These are phyloP conservation scores for Bhutanitis thaidina DNA, from an alignment of 2,888 invertebrate genomes.

Conservation along the genomic window DNA sequence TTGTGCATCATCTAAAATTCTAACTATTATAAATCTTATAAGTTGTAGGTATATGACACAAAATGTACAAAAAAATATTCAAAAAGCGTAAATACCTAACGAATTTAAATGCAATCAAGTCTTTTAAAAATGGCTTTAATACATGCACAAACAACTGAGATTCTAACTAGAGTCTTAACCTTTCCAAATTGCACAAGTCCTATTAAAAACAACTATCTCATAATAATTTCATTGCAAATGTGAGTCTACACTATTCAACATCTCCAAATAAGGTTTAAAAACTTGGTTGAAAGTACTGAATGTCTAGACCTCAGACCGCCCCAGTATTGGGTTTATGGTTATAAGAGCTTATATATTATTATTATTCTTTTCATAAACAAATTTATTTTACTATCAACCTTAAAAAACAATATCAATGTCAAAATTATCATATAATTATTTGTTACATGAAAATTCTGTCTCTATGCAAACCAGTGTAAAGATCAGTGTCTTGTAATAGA, in stretches of 20 bases:
- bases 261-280: too few species aligned
- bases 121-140: slow-evolving; percentile 36
- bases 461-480: too few species aligned
- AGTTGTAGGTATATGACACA: slow-evolving; percentile 49
- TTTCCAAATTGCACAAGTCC: slow-evolving; percentile 1
- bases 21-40: slow-evolving; percentile 24
- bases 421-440: too few species aligned
- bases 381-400: too few species aligned
- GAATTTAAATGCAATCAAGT: slow-evolving; percentile 54
- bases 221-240: neutral
- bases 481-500: neutral
- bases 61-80: slow-evolving; percentile 37
- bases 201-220: neutral
- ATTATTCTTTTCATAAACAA: too few species aligned
- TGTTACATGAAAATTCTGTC: too few species aligned
- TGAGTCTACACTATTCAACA: neutral
- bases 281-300: too few species aligned
- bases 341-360: too few species aligned
- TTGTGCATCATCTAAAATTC: slow-evolving; percentile 21
- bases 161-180: slow-evolving; percentile 19
- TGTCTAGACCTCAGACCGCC: too few species aligned
- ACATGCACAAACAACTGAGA: slow-evolving; percentile 25
- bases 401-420: too few species aligned
- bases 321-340: too few species aligned
- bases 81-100: slow-evolving; percentile 23